A percentile compares a stretch with the other conserved stretches of the same genome.
Conservation (phyloP, 1,140 invertebrate species). For the Mercenaria mercenaria region DNA sequence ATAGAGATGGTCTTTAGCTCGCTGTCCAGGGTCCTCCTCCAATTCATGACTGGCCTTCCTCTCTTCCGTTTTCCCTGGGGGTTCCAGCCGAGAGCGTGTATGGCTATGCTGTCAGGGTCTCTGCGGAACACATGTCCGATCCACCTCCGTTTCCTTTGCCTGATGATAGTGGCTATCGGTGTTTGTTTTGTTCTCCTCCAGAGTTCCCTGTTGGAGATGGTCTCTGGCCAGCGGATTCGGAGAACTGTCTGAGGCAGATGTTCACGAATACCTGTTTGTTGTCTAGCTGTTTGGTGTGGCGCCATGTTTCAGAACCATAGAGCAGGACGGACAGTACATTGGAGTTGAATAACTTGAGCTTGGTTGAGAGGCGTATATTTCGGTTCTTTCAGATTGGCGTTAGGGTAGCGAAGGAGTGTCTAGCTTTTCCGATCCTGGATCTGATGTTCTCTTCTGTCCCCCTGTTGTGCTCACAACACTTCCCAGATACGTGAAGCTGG, state of each 20-base stretch:
- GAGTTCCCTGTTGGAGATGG: too few species aligned
- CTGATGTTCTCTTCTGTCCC: conserved; percentile 39
- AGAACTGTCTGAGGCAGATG: background rate
- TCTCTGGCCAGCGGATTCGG: background rate
- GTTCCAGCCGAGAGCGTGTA: background rate
- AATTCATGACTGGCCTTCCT: background rate
- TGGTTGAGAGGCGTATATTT: conserved; percentile 33
- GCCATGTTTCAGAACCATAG: conserved; percentile 58
- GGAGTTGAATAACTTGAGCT: conserved; percentile 56
- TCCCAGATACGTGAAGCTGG: conserved; percentile 56
- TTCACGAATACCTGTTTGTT: background rate
- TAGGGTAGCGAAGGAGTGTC: conserved; percentile 42
- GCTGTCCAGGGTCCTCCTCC: background rate
- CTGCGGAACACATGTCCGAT: too few species aligned
- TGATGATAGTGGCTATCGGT: too few species aligned
- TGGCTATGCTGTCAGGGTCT: too few species aligned
- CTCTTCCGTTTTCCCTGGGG: background rate
- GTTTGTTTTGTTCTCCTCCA: background rate
- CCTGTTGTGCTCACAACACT: conserved; percentile 44
- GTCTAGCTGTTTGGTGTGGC: too few species aligned
- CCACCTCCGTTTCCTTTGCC: too few species aligned
- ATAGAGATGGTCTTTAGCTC: too few species aligned
- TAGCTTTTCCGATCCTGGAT: conserved; percentile 62
- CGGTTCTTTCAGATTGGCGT: conserved; percentile 62
- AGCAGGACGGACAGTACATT: conserved; percentile 62